Evolutionary conservation across 2,888 invertebrate genomes (phyloP).

Genomic region (Mimumesa dahlbomi): DNA sequence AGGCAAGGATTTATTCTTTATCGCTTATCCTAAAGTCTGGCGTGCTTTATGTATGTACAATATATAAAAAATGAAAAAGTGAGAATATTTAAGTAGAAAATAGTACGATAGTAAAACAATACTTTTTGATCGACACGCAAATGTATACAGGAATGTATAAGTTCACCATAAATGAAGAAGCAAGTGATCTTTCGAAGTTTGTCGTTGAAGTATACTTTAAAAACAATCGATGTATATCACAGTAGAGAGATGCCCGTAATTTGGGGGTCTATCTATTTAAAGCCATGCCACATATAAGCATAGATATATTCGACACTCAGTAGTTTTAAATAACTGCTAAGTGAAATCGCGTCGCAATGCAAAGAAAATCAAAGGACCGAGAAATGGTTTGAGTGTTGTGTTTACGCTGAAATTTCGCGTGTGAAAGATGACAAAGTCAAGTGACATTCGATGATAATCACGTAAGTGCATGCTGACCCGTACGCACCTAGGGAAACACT

Average conservation of each 20-base stretch:
- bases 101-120: no score
- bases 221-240: constrained; percentile 11
- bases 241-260: constrained; percentile 30
- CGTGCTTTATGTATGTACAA: no score
- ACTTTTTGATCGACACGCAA: no score
- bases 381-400: constrained; percentile 24
- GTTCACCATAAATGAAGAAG: no score
- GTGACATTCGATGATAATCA: constrained; percentile 29
- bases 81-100: no score
- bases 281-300: constrained; percentile 52
- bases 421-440: constrained; percentile 18
- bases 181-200: no score
- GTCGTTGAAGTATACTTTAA: not conserved
- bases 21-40: no score
- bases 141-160: no score
- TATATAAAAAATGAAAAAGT: no score
- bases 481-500: not conserved
- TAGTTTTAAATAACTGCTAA: constrained; percentile 66
- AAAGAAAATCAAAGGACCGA: constrained; percentile 23
- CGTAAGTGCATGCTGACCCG: constrained; percentile 42
- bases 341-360: constrained; percentile 31
- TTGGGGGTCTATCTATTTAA: constrained; percentile 66
- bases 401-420: not conserved
- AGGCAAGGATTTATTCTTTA: no score
- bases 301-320: constrained; percentile 58